Percentiles rank a stretch among this genome's conserved stretches.
These are phyloP conservation scores for Amphibalanus amphitrite DNA, from an alignment of 1,140 invertebrate species.

Conservation along the genomic window DNA sequence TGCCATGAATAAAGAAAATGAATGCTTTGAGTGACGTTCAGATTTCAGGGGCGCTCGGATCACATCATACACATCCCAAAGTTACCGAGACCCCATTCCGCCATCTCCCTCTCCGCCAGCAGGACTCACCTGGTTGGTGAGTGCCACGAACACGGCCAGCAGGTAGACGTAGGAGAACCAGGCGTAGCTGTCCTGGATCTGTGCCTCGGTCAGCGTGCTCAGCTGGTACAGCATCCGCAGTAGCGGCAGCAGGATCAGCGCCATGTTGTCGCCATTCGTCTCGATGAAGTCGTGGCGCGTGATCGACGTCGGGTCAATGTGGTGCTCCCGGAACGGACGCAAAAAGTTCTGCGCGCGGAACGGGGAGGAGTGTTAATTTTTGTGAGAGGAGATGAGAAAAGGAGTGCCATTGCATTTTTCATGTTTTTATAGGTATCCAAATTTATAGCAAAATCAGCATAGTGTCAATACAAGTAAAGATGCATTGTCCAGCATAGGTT, in stretches of 20 bases:
- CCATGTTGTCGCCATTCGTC: slow-evolving; percentile 98
- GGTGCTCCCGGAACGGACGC: slow-evolving; percentile 93
- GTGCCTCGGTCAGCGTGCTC: slow-evolving; percentile 41
- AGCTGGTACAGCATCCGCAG: slow-evolving; percentile 67
- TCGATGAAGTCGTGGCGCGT: slow-evolving; percentile 97
- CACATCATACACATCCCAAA: no score
- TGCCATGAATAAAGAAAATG: no score
- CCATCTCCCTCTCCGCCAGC: no score
- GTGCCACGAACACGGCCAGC: slow-evolving; percentile 76
- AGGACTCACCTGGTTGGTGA: slow-evolving; percentile 98
- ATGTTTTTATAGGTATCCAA: no score
- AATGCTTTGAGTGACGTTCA: no score
- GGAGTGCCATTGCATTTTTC: no score
- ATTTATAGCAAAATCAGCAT: no score
- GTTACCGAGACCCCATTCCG: no score
- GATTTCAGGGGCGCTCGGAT: no score
- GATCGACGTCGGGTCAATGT: slow-evolving; percentile 96
- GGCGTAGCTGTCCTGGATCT: slow-evolving; percentile 56
- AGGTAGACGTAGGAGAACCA: slow-evolving; percentile 77
- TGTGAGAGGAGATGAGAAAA: neutral
- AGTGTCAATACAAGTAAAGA: no score
- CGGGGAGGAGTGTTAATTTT: neutral
- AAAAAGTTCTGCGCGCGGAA: slow-evolving; percentile 61
- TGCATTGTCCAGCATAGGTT: no score
- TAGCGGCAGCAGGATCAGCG: slow-evolving; percentile 69